Evolutionary conservation across 92 coral and sea anemone genomes (phyloP), one percentile per base, ranked within the genome.

Genomic region (Anthopleura xanthogrammica): DNA sequence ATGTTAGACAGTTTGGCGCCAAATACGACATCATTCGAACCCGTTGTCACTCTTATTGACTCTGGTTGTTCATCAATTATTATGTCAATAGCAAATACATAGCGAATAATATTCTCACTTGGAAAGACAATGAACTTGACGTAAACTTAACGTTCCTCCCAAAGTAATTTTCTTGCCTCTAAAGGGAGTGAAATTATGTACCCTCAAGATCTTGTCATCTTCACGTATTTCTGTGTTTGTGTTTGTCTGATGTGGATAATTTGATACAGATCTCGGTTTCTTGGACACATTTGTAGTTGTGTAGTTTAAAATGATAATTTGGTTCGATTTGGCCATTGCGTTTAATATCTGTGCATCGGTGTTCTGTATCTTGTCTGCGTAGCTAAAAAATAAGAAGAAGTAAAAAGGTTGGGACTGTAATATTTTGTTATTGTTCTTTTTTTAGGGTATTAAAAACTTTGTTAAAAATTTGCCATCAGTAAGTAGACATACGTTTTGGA

Each of bases 291-390:
- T 58, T 14, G 64, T 58, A 16, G 19, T 4, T 58, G 2, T 12
- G 64, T 14, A 19, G 64, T 58, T 58, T 62, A 20, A 62, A 20
- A 2, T 14, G 10, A n/a, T 62, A 62, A n/a, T 20, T 20, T 62
- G 36, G 36, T 20, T 62, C 5, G 36, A 9, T 68, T 36, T 42
- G 74, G 16, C 74, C 13, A 29, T 14, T 57, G 46, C 29, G 36
- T 24, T 87, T 56, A 93, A 76, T 93, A 93, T 87, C 98, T 91
- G 68, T 97, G 97, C 87, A 95, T 91, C n/a, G 98, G 98, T 52
- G 97, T 93, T 82, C 97, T 90, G 94, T 95, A 95, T 83, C 98
- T 85, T 76, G 98, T 91, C 70, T 93, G 95, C 41, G 97, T 94
- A 20, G 95, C 92, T 90, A 55, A 3, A 76, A 76, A 70, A 74